These are phyloP conservation scores for Colletes gigas DNA, from an alignment of 1,140 invertebrate species.

Conservation along the genomic window DNA sequence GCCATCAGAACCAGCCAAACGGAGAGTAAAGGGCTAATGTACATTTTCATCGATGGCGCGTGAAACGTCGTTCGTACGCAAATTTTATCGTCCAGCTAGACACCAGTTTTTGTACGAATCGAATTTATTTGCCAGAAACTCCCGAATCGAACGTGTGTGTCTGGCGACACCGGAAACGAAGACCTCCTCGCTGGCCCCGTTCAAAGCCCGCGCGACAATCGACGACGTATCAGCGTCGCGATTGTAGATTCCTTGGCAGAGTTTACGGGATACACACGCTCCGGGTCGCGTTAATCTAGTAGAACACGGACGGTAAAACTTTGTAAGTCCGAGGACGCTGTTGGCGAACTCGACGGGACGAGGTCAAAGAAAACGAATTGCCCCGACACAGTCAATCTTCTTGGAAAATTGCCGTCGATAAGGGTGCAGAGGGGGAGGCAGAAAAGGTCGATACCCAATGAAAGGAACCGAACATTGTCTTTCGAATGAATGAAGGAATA, in stretches of 20 bases:
- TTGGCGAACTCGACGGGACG: neutral
- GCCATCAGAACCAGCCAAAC: constrained; percentile 7
- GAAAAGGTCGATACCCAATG: neutral
- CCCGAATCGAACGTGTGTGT: neutral
- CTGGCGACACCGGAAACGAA: neutral
- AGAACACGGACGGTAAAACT: constrained; percentile 13
- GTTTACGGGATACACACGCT: neutral
- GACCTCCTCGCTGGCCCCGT: neutral
- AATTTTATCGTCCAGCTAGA: constrained; percentile 23
- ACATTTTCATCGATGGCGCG: constrained; percentile 23
- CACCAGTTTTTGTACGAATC: constrained; percentile 17
- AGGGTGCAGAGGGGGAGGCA: neutral
- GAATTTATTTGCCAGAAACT: constrained; percentile 39
- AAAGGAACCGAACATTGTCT: constrained; percentile 8
- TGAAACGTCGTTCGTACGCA: constrained; percentile 37
- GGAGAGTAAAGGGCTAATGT: constrained; percentile 19
- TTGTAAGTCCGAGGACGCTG: constrained; percentile 1
- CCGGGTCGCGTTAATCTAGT: neutral
- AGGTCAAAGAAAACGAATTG: constrained; percentile 4
- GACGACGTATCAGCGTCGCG: neutral
- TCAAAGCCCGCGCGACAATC: neutral
- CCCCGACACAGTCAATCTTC: neutral
- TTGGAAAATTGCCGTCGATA: neutral
- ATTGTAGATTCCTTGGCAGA: constrained; percentile 4
- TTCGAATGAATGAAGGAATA: neutral